Evolutionary conservation across 2,888 invertebrate genomes (phyloP), one percentile per base, ranked within the genome.

Genomic region (Cheilosia vulpina): DNA sequence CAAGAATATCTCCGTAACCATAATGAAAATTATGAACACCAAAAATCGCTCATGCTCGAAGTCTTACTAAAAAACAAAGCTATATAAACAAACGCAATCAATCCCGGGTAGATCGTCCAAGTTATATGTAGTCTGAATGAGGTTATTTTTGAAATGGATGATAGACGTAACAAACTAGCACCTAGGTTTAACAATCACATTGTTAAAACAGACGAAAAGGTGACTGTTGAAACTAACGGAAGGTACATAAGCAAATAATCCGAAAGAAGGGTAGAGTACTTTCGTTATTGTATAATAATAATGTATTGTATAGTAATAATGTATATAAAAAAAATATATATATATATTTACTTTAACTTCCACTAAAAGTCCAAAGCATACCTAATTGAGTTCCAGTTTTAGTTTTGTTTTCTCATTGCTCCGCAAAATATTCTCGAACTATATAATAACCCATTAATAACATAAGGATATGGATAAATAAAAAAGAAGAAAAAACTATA

Each of bases 81-180:
- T 53, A 66, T 34, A 79, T 69, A 17, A 17, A 62, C 3, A 85
- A 78, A 57, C 60, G 85, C n/a, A 87, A 87, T 75, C 50, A 60
- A 34, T 53, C 24, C 7, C 31, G 34, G 2, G 7, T 17, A 34
- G 34, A 57, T n/a, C 57, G 38, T 34, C 57, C 57, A 57, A 4
- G 31, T 17, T n/a, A 31, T 13, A 57, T n/a, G n/a, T n/a, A n/a
- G 34, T 31, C 31, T 19, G 34, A 9, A 57, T 34, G 34, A 57
- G 19, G 34, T 6, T 17, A 57, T 58, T 38, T 58, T 38, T 7
- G 58, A 58, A 58, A 19, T 13, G 17, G 58, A 58, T 13, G 41
- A 58, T 11, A 19, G 19, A 58, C 58, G 58, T 19, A 58, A 58
- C 19, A 58, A 58, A 58, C 19, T 58, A 5, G 58, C 41, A 17